Conservation (phyloP, 2,797 vertebrate species). For the Cryptoblepharus egeriae region DNA sequence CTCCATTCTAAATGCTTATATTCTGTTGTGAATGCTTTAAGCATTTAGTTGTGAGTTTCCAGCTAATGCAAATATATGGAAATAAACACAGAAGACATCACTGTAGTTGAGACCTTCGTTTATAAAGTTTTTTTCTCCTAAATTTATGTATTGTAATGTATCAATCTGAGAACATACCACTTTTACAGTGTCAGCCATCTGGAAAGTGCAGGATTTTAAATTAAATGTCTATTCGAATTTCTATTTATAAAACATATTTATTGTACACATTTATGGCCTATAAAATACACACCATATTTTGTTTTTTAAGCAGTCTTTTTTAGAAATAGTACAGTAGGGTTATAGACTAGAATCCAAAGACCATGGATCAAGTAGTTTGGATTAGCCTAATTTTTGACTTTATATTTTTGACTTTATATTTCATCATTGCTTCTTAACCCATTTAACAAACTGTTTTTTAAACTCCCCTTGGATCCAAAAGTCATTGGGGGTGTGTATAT, state of each 20-base stretch:
- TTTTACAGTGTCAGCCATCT: conserved; percentile 53
- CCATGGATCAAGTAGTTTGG: not conserved
- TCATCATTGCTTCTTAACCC: not conserved
- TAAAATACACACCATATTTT: not conserved
- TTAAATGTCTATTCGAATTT: conserved; percentile 46
- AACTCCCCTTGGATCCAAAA: not conserved
- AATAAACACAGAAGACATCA: conserved; percentile 31
- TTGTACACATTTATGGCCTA: not conserved
- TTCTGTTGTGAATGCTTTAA: conserved; percentile 44
- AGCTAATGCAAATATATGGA: conserved; percentile 1
- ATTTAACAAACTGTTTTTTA: not conserved
- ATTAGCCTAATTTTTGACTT: not conserved
- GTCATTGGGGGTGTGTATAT: too few relatives aligned
- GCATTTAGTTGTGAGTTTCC: not conserved
- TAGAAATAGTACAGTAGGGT: not conserved
- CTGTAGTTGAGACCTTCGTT: conserved; percentile 45
- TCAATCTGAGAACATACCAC: conserved; percentile 48
- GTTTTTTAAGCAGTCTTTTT: not conserved
- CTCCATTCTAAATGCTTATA: conserved; percentile 11
- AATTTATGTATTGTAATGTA: conserved; percentile 53
- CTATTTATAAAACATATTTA: conserved; percentile 36
- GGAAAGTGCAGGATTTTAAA: conserved; percentile 39
- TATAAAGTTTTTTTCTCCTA: conserved; percentile 32
- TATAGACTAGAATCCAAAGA: not conserved
- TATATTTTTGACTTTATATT: too few relatives aligned